Conservation (phyloP, 2,888 invertebrate species). For the Pemphredon lugubris region DNA sequence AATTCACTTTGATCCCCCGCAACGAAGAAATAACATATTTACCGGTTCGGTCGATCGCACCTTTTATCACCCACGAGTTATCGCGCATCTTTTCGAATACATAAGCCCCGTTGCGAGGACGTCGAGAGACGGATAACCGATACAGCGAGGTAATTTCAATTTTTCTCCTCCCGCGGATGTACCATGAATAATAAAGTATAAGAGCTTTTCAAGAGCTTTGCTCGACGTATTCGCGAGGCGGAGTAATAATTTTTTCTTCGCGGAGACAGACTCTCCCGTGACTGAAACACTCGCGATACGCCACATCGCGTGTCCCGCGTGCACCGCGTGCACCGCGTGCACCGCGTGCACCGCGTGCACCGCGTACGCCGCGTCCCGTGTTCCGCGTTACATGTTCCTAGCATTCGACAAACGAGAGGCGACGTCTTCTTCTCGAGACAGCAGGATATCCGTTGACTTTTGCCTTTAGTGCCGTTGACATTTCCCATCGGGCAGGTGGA, state of each 20-base stretch:
- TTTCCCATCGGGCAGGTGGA: conserved; percentile 63
- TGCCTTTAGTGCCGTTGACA: conserved; percentile 65
- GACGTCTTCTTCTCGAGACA: conserved; percentile 39
- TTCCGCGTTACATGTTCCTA: conserved; percentile 7
- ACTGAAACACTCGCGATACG: conserved; percentile 20
- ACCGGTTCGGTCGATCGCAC: not conserved
- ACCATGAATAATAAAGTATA: conserved; percentile 42
- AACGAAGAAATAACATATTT: conserved; percentile 6
- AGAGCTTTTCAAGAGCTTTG: not conserved
- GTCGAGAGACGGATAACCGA: not conserved
- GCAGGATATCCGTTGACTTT: conserved; percentile 54
- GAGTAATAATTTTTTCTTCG: conserved; percentile 50
- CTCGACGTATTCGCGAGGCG: conserved; percentile 4
- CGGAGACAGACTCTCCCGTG: conserved; percentile 20
- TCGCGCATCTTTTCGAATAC: conserved; percentile 1
- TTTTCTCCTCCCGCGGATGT: conserved; percentile 27
- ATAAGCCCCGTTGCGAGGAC: conserved; percentile 7
- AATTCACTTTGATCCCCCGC: conserved; percentile 26
- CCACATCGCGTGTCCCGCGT: conserved; percentile 27
- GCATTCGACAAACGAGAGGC: conserved; percentile 53
- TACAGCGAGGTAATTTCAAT: conserved; percentile 38
- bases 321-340: conserved; percentile 21
- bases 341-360: conserved; percentile 17
- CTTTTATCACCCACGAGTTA: not conserved
- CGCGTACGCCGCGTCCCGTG: conserved; percentile 32